A percentile compares a stretch with the other conserved stretches of the same genome.
These are phyloP conservation scores for Pogonomyrmex californicus DNA, from an alignment of 1,140 invertebrate genomes.

Conservation along the genomic window DNA sequence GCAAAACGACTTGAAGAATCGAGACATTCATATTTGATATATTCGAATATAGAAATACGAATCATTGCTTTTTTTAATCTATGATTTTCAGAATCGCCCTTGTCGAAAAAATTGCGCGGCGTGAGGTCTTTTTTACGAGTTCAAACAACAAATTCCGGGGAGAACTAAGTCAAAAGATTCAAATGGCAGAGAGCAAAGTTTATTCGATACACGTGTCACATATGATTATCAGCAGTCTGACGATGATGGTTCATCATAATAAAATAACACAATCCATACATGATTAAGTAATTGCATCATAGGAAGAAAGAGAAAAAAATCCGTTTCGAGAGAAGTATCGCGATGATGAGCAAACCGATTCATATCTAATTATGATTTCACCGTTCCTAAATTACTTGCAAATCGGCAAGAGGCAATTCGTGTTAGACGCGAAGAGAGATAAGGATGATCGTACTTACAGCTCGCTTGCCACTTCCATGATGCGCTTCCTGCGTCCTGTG, in stretches of 20 bases:
- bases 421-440: background rate
- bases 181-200: constrained; percentile 25
- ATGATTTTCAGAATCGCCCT: background rate
- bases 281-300: background rate
- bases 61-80: no score
- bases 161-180: constrained; percentile 13
- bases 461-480: constrained; percentile 85
- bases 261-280: constrained; percentile 12
- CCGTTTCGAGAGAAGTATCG: background rate
- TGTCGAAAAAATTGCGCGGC: background rate
- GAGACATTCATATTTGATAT: background rate
- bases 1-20: background rate
- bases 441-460: constrained; percentile 81
- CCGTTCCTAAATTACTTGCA: background rate
- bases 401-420: background rate
- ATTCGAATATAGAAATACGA: background rate
- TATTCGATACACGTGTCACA: constrained; percentile 6
- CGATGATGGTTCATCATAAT: constrained; percentile 5
- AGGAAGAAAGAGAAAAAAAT: background rate
- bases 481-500: constrained; percentile 52
- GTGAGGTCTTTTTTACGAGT: background rate
- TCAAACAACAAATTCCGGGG: background rate
- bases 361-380: background rate
- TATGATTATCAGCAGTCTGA: constrained; percentile 18
- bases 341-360: no score